A percentile compares a stretch with the other conserved stretches of the same genome.
phyloP scores from a whole-genome alignment of 2,888 invertebrate genomes.

The Camptogramma bilineatum region DNA sequence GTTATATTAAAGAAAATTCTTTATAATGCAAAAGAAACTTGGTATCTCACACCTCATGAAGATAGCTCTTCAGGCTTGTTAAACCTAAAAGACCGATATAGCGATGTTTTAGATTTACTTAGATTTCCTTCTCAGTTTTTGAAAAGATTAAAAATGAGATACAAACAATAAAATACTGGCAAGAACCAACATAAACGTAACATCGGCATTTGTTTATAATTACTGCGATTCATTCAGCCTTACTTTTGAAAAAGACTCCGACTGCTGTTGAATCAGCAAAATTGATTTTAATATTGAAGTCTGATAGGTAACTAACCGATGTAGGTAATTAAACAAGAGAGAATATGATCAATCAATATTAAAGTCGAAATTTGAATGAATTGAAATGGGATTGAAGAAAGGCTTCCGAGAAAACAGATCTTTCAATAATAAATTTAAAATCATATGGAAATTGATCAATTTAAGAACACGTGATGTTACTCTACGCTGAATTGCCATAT shows the following conservation, averaged over 20 bases:
- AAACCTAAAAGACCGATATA: background rate
- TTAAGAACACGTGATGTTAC: background rate
- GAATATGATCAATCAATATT: background rate
- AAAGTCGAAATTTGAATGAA: background rate
- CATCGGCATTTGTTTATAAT: too few relatives aligned
- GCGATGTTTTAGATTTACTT: too few relatives aligned
- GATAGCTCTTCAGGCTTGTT: background rate
- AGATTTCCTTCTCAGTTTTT: too few relatives aligned
- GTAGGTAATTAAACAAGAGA: too few relatives aligned
- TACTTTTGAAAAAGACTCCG: too few relatives aligned
- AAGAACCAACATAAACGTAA: background rate
- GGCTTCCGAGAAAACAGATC: too few relatives aligned
- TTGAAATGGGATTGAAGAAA: too few relatives aligned
- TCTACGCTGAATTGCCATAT: background rate
- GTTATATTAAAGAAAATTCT: constrained; percentile 3
- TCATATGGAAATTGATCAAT: background rate
- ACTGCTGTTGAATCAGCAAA: background rate
- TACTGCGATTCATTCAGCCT: too few relatives aligned
- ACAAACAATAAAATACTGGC: too few relatives aligned
- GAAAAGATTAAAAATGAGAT: too few relatives aligned
- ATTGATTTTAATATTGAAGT: background rate
- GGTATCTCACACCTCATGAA: background rate
- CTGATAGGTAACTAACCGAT: too few relatives aligned
- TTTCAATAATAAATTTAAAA: too few relatives aligned
- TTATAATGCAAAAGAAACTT: background rate